Conservation (phyloP, 2,113 vertebrate genomes). For the Microcebus jonahi region DNA sequence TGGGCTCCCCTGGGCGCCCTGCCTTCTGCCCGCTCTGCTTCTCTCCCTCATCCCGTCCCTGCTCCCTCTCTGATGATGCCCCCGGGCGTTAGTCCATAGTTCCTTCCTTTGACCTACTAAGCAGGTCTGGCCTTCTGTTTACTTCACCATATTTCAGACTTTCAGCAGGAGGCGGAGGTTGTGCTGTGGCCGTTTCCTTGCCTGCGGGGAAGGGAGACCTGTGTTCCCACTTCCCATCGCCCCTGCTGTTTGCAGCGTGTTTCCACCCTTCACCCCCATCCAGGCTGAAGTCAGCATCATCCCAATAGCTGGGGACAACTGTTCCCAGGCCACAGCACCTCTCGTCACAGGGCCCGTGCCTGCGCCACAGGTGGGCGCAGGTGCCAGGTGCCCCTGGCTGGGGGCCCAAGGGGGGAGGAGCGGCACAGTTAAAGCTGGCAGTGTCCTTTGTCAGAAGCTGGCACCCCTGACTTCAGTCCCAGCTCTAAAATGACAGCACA, state of each 20-base stretch:
- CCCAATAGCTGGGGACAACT: background rate
- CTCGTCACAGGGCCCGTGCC: background rate
- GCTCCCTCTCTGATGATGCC: background rate
- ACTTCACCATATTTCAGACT: background rate
- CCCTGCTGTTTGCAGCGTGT: background rate
- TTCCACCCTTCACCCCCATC: background rate
- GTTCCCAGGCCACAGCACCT: background rate
- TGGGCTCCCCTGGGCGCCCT: fast-evolving
- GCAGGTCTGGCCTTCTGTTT: background rate
- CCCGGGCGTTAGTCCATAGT: background rate
- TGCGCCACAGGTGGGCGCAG: fast-evolving
- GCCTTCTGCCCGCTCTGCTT: background rate
- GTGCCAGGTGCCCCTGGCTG: background rate
- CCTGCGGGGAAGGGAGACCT: background rate
- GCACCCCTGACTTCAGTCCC: background rate
- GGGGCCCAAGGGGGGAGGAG: too few species aligned
- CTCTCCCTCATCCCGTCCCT: background rate
- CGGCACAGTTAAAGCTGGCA: background rate
- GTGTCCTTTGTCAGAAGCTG: background rate
- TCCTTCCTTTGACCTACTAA: background rate
- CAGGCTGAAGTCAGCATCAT: background rate
- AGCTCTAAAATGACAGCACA: background rate
- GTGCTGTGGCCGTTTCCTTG: background rate
- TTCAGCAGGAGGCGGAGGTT: background rate
- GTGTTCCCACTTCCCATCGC: background rate